Base-by-base conservation (phyloP, 1,140 invertebrate genomes). In the Palaemon carinicauda region DNA sequence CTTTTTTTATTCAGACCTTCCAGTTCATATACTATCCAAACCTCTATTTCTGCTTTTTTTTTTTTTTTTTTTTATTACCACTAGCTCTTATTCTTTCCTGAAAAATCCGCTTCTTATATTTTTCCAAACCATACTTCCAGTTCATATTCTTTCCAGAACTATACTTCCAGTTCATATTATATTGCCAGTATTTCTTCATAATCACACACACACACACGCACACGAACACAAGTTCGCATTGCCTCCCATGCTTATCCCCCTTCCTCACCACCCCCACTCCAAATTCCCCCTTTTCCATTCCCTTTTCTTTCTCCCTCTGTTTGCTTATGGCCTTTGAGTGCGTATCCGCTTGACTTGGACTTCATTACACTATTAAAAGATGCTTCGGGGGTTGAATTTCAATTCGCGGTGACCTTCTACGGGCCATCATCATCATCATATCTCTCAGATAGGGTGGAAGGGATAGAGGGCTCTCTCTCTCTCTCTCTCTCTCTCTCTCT, bases 331-430 rank as follows among this genome's bases (percentile, higher is more conserved):
- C 29, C 17, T 17, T 41, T 73, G 19, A 73, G 27, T 29, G 1
- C 29, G 21, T 53, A 31, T 27, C 31, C 54, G 29, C 21, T 79
- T 79, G 50, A 19, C 17, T 53, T 80, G 15, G 33, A 29, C 54
- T 80, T 60, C 78, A 17, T 78, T 19, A 54, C 78, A 17, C 60
- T 80, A 24, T 50, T 80, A 52, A 65, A 51, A 78, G 75, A 78
- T 33, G 52, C 33, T 51, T 33, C 41, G 75, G 52, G 75, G 52
- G 75, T 51, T 33, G 52, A 51, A 78, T 41, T 41, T 41, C 41
- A 41, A 41, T 41, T 41, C 41, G 41, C 41, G 41, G 41, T 41
- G 41, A 41, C 41, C 41, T 41, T 41, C 41, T 41, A n/a, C n/a
- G 41, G 12, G 41, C 41, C 41, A 41, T 41, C 41, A 41, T 41